phyloP scores from a whole-genome alignment of 2,797 vertebrate genomes.

The Ibycter americanus region DNA sequence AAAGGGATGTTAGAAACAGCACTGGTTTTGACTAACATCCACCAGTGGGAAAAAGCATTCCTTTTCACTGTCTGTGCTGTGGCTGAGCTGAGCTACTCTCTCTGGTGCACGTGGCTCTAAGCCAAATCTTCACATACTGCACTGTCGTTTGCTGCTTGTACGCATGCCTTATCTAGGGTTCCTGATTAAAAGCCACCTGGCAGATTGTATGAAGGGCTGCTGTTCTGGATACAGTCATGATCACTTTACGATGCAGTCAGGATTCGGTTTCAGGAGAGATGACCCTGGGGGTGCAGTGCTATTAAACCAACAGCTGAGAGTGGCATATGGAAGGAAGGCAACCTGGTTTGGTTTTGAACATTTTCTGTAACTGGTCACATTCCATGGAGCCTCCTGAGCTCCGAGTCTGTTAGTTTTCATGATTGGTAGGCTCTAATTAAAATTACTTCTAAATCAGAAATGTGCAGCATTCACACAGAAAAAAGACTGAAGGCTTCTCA shows the following conservation, averaged over 20 bases:
- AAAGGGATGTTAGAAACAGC: not conserved
- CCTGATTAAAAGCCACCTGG: not conserved
- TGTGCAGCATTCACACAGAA: not conserved
- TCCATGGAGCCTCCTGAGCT: not conserved
- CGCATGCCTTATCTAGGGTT: not conserved
- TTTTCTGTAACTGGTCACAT: not conserved
- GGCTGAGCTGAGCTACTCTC: not conserved
- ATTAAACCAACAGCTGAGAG: not conserved
- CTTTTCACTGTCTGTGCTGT: not conserved
- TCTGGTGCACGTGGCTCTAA: fast-evolving
- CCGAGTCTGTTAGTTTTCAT: not conserved
- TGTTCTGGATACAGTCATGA: not conserved
- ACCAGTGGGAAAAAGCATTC: not conserved
- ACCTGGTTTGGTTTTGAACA: not conserved
- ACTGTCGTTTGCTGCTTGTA: not conserved
- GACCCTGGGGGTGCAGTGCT: not conserved
- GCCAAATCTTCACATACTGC: not conserved
- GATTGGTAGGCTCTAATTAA: not conserved
- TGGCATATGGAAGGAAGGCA: not conserved
- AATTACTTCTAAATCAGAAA: not conserved
- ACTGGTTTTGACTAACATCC: not conserved
- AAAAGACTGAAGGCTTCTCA: not conserved
- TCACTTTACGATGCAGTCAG: not conserved
- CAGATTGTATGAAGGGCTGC: not conserved
- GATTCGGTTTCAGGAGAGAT: not conserved